These are phyloP conservation scores for Tenualosa ilisha DNA, from an alignment of 2,797 vertebrate species.

Conservation along the genomic window DNA sequence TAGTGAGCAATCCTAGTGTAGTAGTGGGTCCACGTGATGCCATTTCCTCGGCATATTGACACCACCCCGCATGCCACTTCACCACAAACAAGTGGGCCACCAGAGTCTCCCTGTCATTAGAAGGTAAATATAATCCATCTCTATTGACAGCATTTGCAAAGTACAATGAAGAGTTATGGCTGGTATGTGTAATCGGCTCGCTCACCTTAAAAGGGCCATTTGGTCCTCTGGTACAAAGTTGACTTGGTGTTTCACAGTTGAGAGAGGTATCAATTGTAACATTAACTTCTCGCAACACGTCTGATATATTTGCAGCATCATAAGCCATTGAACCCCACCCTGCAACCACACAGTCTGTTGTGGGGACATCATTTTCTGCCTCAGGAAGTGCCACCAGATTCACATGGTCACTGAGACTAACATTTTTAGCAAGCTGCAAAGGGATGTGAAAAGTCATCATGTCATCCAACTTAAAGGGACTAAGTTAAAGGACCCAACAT, in stretches of 20 bases:
- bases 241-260: fast-evolving
- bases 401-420: not conserved
- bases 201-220: not conserved
- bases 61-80: conserved; percentile 63
- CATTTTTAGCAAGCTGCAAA: conserved; percentile 53
- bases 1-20: not conserved
- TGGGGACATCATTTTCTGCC: not conserved
- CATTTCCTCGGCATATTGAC: conserved; percentile 27
- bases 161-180: not conserved
- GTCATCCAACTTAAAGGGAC: not conserved
- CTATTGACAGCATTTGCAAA: too few species aligned
- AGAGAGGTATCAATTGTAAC: conserved; percentile 30
- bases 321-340: conserved; percentile 51
- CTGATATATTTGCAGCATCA: fast-evolving
- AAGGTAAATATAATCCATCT: not conserved
- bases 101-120: conserved; percentile 71
- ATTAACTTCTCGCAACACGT: conserved; percentile 44
- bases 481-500: not conserved
- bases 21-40: conserved; percentile 38
- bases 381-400: conserved; percentile 37
- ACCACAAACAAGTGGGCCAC: conserved; percentile 72
- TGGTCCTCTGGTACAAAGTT: conserved; percentile 46
- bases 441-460: not conserved
- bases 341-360: conserved; percentile 41
- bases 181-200: not conserved